Percentiles rank a stretch among this genome's conserved stretches.
Evolutionary conservation across 2,888 invertebrate genomes (phyloP).

Genomic region (Synergus laeviventris): DNA sequence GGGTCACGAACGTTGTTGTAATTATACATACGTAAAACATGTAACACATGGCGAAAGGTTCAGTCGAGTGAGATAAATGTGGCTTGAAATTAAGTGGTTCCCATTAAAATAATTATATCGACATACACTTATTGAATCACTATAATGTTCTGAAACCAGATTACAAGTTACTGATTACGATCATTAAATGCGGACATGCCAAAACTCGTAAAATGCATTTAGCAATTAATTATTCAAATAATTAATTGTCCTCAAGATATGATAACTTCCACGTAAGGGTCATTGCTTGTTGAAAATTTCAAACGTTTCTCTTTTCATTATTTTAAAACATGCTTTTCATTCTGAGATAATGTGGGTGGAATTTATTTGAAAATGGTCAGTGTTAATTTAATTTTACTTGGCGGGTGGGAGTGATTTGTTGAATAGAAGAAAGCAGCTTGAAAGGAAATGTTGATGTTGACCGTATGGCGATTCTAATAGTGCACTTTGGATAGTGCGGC

Average conservation of each 20-base stretch:
- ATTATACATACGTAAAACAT: background rate
- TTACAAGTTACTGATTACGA: constrained; percentile 4
- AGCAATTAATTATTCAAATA: no score
- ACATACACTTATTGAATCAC: constrained; percentile 24
- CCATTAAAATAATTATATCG: constrained; percentile 34
- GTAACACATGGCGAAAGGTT: constrained; percentile 23
- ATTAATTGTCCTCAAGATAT: no score
- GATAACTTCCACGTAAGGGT: no score
- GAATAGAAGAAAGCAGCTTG: constrained; percentile 7
- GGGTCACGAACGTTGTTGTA: constrained; percentile 23
- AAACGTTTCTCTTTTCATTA: no score
- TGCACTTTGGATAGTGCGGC: constrained; percentile 56
- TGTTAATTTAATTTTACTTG: constrained; percentile 18
- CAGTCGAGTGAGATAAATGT: constrained; percentile 34
- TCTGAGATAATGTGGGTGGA: background rate
- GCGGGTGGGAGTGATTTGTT: constrained; percentile 20
- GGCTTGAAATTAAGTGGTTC: constrained; percentile 25
- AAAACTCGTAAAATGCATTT: no score
- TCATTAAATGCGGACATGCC: no score
- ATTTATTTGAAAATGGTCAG: constrained; percentile 20
- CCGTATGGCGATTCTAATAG: constrained; percentile 46
- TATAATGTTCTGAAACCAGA: constrained; percentile 21
- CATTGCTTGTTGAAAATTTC: no score
- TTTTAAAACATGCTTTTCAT: no score
- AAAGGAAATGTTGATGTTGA: constrained; percentile 21